Evolutionary conservation across 2,797 vertebrate species (phyloP).

Genomic region (Champsocephalus esox): DNA sequence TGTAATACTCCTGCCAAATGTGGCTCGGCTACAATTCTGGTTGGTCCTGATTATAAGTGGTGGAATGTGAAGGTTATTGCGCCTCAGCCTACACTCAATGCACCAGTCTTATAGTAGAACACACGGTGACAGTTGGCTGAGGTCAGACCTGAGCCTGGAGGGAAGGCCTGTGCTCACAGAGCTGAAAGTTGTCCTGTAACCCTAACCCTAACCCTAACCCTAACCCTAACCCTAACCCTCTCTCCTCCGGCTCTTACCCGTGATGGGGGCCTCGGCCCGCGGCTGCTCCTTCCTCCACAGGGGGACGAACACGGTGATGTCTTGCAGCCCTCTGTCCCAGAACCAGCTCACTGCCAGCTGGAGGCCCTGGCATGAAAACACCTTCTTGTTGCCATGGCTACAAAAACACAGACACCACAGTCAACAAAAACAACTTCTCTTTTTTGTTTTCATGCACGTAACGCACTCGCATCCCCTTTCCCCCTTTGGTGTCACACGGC

Average conservation of each 20-base stretch:
- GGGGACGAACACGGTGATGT: conserved; percentile 95
- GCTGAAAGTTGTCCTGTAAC: not conserved
- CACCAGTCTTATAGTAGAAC: not conserved
- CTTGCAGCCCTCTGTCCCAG: conserved; percentile 88
- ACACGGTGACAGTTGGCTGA: not conserved
- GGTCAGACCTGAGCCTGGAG: not conserved
- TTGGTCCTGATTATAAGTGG: not conserved
- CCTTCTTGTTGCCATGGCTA: conserved; percentile 94
- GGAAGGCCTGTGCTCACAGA: not conserved
- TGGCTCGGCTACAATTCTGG: not conserved
- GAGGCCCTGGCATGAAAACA: conserved; percentile 93
- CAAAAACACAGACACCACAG: conserved; percentile 50
- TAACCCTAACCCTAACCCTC: too few relatives aligned
- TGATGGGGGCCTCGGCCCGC: conserved; percentile 88
- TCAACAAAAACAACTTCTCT: conserved; percentile 46
- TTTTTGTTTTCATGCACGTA: conserved; percentile 30
- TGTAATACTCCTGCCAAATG: not conserved
- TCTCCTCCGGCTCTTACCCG: conserved; percentile 80
- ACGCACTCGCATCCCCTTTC: conserved; percentile 3
- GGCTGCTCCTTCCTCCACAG: conserved; percentile 93
- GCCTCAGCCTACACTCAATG: not conserved
- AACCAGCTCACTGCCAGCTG: conserved; percentile 95
- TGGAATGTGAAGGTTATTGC: not conserved
- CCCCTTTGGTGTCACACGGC: conserved; percentile 31
- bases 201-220: too few relatives aligned